These are phyloP conservation scores for Melanostoma mellinum DNA, from an alignment of 2,888 invertebrate species.

Conservation along the genomic window DNA sequence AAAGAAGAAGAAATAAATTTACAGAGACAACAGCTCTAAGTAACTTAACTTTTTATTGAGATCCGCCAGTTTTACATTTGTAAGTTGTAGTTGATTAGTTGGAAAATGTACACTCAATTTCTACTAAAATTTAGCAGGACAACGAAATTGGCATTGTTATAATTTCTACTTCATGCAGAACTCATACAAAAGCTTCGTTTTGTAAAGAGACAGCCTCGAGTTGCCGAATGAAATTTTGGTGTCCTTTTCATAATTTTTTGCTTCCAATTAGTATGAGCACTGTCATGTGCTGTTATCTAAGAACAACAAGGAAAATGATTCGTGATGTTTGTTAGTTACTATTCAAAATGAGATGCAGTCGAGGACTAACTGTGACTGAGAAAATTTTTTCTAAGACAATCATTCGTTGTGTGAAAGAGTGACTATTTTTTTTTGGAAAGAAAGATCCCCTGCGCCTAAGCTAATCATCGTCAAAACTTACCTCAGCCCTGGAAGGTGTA, in stretches of 20 bases:
- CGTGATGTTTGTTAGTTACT: slow-evolving; percentile 15
- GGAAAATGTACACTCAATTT: neutral
- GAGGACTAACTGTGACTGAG: slow-evolving; percentile 7
- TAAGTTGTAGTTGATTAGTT: slow-evolving; percentile 23
- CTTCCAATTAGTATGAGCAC: slow-evolving; percentile 19
- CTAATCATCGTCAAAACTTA: slow-evolving; percentile 83
- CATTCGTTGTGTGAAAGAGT: neutral
- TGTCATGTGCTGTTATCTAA: neutral
- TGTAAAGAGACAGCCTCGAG: neutral
- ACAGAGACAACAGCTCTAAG: neutral
- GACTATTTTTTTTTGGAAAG: slow-evolving; percentile 77
- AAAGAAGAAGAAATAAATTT: slow-evolving; percentile 10
- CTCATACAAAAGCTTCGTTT: too few species aligned
- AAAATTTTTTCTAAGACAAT: neutral
- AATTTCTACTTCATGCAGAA: neutral
- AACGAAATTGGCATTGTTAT: slow-evolving; percentile 9
- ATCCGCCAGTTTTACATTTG: slow-evolving; percentile 34
- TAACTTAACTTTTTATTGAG: slow-evolving; percentile 15
- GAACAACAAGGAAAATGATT: neutral
- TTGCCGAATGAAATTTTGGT: slow-evolving; percentile 46
- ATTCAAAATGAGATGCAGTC: slow-evolving; percentile 34
- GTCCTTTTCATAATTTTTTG: slow-evolving; percentile 44
- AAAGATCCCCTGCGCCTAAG: slow-evolving; percentile 32
- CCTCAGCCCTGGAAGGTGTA: slow-evolving; percentile 89
- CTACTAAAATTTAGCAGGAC: slow-evolving; percentile 8